Evolutionary conservation across 2,888 invertebrate species (phyloP), one percentile per base, ranked within the genome.

Genomic region (Eilema griseolum): DNA sequence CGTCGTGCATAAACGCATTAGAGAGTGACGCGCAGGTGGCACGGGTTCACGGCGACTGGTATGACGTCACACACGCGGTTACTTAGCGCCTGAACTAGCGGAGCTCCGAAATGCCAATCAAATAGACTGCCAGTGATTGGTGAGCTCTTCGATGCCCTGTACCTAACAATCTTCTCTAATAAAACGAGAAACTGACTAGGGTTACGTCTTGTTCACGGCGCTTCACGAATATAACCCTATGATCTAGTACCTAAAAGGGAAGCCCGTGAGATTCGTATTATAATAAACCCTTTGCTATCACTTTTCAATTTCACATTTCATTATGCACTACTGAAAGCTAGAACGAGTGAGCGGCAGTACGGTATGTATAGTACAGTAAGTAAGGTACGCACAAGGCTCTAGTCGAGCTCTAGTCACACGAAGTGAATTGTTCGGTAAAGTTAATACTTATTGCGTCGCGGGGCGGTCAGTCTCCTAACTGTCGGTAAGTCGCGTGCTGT

Each of bases 1-100:
- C 65, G 56, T 23, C 56, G 56, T 56, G 57, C 23, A 11, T 66
- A 56, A 33, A 31, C 64, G 23, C 64, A 65, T 65, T 65, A 56
- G n/a, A n/a, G 23, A 10, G 52, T 7, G 31, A n/a, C 52, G 64
- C 64, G 31, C 52, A 12, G 64, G n/a, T 52, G 52, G n/a, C 52
- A 23, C 52, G 28, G 33, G 31, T 8, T 28, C 41, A 26, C 41
- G 63, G 41, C 33, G 33, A 33, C 31, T 1, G 28, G 64, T 64
- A 8, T 64, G 16, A 20, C 20, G 66, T 57, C 33, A 57, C 57
- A 65, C 57, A 33, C 24, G 8, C 31, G 12, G 31, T 57, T 66
- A 37, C 37, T 66, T 24, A 66, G 24, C 24, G 20, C 65, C 56
- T 23, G 33, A 65, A 65, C 31, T 23, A 33, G 10, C 24, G 23